These are phyloP conservation scores for Venturia canescens DNA, from an alignment of 1,140 invertebrate genomes.

Conservation along the genomic window DNA sequence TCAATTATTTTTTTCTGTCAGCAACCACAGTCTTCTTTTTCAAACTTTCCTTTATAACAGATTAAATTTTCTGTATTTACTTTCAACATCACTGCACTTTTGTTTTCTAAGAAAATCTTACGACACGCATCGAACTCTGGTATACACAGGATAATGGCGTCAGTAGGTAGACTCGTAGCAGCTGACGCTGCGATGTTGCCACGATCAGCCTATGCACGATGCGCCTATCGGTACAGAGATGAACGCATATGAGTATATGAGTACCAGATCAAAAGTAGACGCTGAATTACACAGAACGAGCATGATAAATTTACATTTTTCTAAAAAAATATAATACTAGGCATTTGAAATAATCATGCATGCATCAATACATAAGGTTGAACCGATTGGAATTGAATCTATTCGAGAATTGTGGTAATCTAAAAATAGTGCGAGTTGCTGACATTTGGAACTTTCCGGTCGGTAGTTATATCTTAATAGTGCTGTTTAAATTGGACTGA, in stretches of 20 bases:
- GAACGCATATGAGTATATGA: background rate
- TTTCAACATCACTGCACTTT: conserved; percentile 16
- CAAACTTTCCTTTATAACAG: conserved; percentile 15
- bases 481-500: no score
- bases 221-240: conserved; percentile 7
- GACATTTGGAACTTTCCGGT: conserved; percentile 34
- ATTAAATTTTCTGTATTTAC: conserved; percentile 31
- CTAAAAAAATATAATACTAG: conserved; percentile 10
- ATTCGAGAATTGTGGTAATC: conserved; percentile 17
- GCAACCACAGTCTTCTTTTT: conserved; percentile 29
- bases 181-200: conserved; percentile 20
- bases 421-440: conserved; percentile 19
- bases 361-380: conserved; percentile 36
- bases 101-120: conserved; percentile 14
- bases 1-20: background rate
- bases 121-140: no score
- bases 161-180: background rate
- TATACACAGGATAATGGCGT: background rate
- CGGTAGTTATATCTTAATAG: conserved; percentile 24
- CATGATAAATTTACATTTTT: conserved; percentile 11
- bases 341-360: conserved; percentile 34
- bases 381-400: conserved; percentile 2
- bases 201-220: background rate
- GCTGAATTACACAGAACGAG: conserved; percentile 22
- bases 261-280: conserved; percentile 10